Conservation (phyloP, 92 coral and sea anemone genomes). For the Chrysogorgia sp. region DNA sequence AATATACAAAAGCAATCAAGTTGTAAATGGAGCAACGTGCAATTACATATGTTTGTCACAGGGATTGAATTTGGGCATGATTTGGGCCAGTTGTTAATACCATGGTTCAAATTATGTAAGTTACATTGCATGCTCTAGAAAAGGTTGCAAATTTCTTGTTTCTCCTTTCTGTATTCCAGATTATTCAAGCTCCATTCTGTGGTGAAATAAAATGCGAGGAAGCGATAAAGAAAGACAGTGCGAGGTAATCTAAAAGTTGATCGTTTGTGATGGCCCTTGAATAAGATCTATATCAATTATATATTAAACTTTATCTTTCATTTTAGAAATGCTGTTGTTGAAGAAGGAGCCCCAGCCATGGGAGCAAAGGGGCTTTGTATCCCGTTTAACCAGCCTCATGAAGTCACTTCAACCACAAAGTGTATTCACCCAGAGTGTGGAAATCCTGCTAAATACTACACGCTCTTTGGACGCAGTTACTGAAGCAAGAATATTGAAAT, state of each 20-base stretch:
- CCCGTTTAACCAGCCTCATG: conserved; percentile 91
- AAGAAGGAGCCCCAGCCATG: conserved; percentile 97
- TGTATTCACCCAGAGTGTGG: conserved; percentile 91
- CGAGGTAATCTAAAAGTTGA: conserved; percentile 64
- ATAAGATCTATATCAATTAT: too few species aligned
- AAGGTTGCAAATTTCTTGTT: too few species aligned
- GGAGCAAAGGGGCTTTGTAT: conserved; percentile 96
- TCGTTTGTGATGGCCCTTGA: too few species aligned
- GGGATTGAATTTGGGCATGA: neutral
- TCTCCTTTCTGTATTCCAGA: too few species aligned
- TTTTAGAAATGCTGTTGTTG: conserved; percentile 85
- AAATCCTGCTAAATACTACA: conserved; percentile 72
- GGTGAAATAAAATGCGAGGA: conserved; percentile 88
- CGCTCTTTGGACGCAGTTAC: conserved; percentile 94
- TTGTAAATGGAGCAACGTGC: too few species aligned
- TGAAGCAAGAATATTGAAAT: too few species aligned
- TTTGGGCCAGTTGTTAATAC: too few species aligned
- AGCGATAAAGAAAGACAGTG: conserved; percentile 93
- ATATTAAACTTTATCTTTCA: too few species aligned
- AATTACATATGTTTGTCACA: too few species aligned
- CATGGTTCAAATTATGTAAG: too few species aligned
- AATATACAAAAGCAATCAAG: too few species aligned
- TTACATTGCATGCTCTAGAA: too few species aligned
- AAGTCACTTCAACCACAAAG: conserved; percentile 77
- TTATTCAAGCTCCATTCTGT: conserved; percentile 98